Evolutionary conservation across 2,113 vertebrate species (phyloP), one percentile per base, ranked within the genome.

Genomic region (Montifringilla adamsi): DNA sequence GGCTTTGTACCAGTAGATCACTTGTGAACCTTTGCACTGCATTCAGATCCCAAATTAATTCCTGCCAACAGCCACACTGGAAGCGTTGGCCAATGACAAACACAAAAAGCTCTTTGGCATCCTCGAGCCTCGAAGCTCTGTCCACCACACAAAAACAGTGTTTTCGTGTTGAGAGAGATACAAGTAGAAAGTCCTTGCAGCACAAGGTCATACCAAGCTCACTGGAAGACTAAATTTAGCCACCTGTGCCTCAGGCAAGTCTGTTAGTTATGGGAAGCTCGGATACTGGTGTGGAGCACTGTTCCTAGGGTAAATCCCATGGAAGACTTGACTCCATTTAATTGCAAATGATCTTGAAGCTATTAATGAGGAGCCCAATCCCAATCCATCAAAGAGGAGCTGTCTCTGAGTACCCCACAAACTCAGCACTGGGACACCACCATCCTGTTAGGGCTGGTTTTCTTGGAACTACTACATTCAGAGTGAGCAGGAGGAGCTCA

Each of bases 141-240:
- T 60, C 28, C 46, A 50, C 46, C 14, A 4, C 50, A 58, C 82
- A 35, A 84, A 93, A 43, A 0, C 63, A 83, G 67, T 24, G 2
- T 49, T 58, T 53, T 62, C 0, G 0, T 53, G 77, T 44, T 69
- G 75, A 37, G 31, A 46, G 5, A 58, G 82, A 80, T 3, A 80
- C 19, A n/a, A 89, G 83, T 1, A 80, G 52, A 27, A 43, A 84
- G 86, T 88, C 90, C 76, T 92, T 81, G 55, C 23, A 53, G 24
- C 67, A 77, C 72, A 89, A 97, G 95, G 95, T 93, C 94, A 80
- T 2, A 60, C n/a, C 50, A 23, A 66, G 79, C 90, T 83, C 14
- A 10, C 83, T 81, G 41, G n/a, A 69, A 90, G 55, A 86, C 92
- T 95, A 90, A 90, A 90, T 94, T 95, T 93, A 96, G 88, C 90